Evolutionary conservation across 2,888 invertebrate genomes (phyloP).

Genomic region (Spisula solida): DNA sequence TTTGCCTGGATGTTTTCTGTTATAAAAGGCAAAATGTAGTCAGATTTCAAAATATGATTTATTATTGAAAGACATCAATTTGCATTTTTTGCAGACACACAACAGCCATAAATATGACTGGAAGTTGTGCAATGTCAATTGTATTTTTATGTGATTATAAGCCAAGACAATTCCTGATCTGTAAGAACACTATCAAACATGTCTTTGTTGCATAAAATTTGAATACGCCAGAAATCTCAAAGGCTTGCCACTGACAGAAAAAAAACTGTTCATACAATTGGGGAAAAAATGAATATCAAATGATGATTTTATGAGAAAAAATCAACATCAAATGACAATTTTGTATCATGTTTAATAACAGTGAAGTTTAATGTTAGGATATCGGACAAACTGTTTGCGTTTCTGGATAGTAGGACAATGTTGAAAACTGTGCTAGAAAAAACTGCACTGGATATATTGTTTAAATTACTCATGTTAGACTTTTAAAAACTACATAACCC

Average conservation of each 20-base stretch:
- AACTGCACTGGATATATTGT: too few species aligned
- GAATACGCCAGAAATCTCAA: neutral
- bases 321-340: too few species aligned
- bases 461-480: too few species aligned
- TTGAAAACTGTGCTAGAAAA: too few species aligned
- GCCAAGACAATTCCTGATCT: neutral
- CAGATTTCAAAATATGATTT: conserved; percentile 24
- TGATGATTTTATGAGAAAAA: neutral
- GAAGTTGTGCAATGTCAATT: conserved; percentile 24
- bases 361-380: too few species aligned
- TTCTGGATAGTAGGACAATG: too few species aligned
- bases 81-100: conserved; percentile 22
- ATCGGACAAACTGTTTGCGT: too few species aligned
- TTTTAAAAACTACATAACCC: too few species aligned
- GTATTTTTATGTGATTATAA: conserved; percentile 10
- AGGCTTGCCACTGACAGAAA: neutral
- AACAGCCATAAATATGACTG: conserved; percentile 8
- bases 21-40: neutral
- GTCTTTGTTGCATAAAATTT: conserved; percentile 17
- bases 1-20: conserved; percentile 16
- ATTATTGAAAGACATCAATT: conserved; percentile 12
- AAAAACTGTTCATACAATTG: neutral
- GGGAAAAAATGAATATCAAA: conserved; percentile 15
- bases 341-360: too few species aligned
- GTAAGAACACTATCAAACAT: neutral